These are phyloP conservation scores for Paradisaea rubra DNA, from an alignment of 2,113 vertebrate genomes.

Conservation along the genomic window DNA sequence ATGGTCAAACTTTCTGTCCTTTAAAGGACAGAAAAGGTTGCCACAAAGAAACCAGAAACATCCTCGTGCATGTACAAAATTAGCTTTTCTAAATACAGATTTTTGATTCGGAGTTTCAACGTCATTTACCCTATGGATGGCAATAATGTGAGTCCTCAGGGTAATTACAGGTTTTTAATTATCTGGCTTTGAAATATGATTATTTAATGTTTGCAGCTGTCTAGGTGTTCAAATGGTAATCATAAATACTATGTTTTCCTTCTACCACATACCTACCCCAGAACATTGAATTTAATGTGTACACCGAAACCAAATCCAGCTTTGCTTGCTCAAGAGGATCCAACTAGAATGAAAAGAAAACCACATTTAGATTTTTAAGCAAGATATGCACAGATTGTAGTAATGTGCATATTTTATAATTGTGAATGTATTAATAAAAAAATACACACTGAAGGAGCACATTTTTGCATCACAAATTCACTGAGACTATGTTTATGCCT, in stretches of 20 bases:
- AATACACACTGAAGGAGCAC: not conserved
- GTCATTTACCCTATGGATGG: not conserved
- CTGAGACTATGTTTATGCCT: not conserved
- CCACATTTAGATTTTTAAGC: not conserved
- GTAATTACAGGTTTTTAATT: not conserved
- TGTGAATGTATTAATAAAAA: not conserved
- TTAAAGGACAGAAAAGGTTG: not conserved
- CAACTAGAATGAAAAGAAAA: constrained; percentile 72
- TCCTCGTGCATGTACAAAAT: not conserved
- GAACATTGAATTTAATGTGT: constrained; percentile 93
- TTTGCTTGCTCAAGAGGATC: constrained; percentile 95
- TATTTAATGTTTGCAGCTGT: not conserved
- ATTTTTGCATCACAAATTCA: not conserved
- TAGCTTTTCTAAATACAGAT: not conserved
- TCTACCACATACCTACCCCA: constrained; percentile 84
- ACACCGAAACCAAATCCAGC: constrained; percentile 91
- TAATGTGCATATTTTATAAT: not conserved
- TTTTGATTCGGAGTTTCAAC: not conserved
- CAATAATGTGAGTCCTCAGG: not conserved
- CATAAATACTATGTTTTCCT: not conserved
- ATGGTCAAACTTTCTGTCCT: not conserved
- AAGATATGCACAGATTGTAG: not conserved
- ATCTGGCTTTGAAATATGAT: not conserved
- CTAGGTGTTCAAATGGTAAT: not conserved
- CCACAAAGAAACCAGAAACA: not conserved